Base-by-base conservation (phyloP, 1,140 invertebrate genomes). In the Idris sp. region DNA sequence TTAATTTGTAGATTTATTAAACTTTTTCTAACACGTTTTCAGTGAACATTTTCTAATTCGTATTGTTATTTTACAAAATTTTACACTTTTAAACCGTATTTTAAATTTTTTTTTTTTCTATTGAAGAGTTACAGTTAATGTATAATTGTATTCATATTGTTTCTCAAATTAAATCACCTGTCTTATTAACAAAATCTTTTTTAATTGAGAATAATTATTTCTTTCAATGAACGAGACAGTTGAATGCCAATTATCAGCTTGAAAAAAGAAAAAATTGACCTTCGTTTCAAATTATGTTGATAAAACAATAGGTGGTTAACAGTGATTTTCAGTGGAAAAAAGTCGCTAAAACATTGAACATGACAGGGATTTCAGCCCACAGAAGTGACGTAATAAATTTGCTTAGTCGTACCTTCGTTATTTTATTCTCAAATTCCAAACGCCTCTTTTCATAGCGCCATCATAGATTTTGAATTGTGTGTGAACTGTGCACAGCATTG, bases 401-500 rank as follows among this genome's bases (percentile, higher is more conserved):
- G 33, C 13, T 36, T 10, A 22, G n/a, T 25, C 10, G 16, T 30
- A 22, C 53, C 40, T 44, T 14, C 22, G 22, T 43, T 67, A 67
- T 54, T 71, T n/a, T 56, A 65, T 64, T 22, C 43, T 61, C 35
- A 62, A 72, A 72, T 76, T 76, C 74, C 74, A 36, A 38, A 72
- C 74, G 74, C 74, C 67, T 71, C 61, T 65, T 56, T 51, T 53
- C 51, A 19, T 65, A 58, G 41, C 43, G 15, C 40, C 48, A 18
- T 38, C 61, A 38, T 41, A 30, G 58, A 72, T 76, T 67, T 48
- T 67, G 56, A 72, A 72, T 72, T 67, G 72, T 72, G 74, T 72
- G 61, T 36, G 68, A 76, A 71, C 62, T 72, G n/a, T 36, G 61
- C 56, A 51, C 19, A 40, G 64, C 74, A 76, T 76, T 76, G 74